Conservation (phyloP, 1,140 invertebrate genomes). For the Platorchestia sp. region DNA sequence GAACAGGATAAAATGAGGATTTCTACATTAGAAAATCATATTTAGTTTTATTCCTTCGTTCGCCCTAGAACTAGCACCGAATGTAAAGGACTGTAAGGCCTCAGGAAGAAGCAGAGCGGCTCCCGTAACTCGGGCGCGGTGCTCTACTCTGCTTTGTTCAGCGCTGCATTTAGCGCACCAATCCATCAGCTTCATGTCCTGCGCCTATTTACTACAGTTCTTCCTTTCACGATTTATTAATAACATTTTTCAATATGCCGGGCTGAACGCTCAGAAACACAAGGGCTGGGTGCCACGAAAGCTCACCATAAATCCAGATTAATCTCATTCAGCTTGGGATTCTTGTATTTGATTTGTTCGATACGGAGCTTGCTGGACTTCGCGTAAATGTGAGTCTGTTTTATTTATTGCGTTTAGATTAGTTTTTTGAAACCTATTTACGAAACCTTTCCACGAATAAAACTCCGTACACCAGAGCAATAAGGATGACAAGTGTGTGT, state of each 20-base stretch:
- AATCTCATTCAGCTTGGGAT: not conserved
- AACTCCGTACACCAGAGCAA: not conserved
- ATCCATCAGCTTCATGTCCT: conserved; percentile 21
- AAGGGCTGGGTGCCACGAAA: not conserved
- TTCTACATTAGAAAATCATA: too few species aligned
- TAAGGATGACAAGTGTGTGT: not conserved
- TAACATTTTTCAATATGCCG: conserved; percentile 1
- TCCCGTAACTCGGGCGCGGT: not conserved
- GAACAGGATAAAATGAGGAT: too few species aligned
- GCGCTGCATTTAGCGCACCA: not conserved
- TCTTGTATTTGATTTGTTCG: not conserved
- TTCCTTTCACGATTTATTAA: not conserved
- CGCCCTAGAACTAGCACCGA: too few species aligned
- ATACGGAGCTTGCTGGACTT: not conserved
- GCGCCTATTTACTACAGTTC: conserved; percentile 2
- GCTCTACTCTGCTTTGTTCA: not conserved
- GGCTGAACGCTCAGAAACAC: not conserved
- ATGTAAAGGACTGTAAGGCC: not conserved
- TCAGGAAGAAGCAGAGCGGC: not conserved
- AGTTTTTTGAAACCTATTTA: not conserved
- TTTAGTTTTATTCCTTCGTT: too few species aligned
- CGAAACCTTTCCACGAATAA: not conserved
- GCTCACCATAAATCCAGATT: not conserved
- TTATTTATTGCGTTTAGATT: not conserved
- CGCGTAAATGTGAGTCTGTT: not conserved